These are phyloP conservation scores for Fopius arisanus DNA, from an alignment of 1,140 invertebrate species.

Conservation along the genomic window DNA sequence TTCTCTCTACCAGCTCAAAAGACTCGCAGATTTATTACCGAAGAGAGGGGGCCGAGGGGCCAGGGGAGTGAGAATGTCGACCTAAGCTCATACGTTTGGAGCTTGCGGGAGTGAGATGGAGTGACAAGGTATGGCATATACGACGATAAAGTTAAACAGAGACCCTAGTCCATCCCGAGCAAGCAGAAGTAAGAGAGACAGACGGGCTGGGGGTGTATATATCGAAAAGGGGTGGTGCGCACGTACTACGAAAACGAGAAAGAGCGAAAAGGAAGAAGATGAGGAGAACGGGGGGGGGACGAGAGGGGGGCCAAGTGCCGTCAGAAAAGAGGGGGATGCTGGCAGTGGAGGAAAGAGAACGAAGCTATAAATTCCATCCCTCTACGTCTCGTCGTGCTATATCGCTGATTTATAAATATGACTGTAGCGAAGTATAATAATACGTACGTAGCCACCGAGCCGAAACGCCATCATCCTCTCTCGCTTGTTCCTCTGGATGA, in stretches of 20 bases:
- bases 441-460: constrained; percentile 55
- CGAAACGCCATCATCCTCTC: constrained; percentile 33
- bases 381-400: constrained; percentile 61
- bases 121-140: constrained; percentile 27
- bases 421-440: constrained; percentile 66
- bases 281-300: constrained; percentile 1
- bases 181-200: constrained; percentile 36
- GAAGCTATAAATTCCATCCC: constrained; percentile 65
- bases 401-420: constrained; percentile 68
- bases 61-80: constrained; percentile 57
- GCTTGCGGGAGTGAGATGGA: constrained; percentile 46
- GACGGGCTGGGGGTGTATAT: constrained; percentile 33
- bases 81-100: constrained; percentile 63
- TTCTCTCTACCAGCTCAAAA: constrained; percentile 48
- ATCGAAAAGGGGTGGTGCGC: constrained; percentile 43
- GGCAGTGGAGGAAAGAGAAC: constrained; percentile 56
- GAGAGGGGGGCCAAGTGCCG: neutral
- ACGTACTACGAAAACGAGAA: constrained; percentile 20
- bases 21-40: constrained; percentile 65
- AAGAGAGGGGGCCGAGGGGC: constrained; percentile 53
- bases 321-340: constrained; percentile 22
- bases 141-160: constrained; percentile 35
- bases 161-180: neutral
- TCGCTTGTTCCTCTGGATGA: constrained; percentile 3
- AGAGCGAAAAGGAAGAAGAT: constrained; percentile 27